Evolutionary conservation across 35 echinoderm and acorn worm genomes (phyloP), one percentile per base, ranked within the genome.

Genomic region (Amphiura filiformis): DNA sequence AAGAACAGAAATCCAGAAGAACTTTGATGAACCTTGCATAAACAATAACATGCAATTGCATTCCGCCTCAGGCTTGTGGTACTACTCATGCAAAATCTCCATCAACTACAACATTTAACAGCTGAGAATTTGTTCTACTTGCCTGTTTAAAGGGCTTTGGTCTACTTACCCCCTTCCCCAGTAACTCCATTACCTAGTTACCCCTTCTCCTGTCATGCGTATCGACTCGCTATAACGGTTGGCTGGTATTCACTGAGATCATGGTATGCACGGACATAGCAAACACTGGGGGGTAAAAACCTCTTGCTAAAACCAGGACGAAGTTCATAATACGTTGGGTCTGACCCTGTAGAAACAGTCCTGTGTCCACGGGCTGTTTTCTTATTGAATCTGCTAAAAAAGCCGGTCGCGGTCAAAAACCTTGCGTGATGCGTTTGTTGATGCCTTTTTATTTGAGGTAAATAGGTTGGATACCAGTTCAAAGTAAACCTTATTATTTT

Each of bases 331-430:
- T 26, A 70, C 61, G 61, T 70, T n/a, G 26, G 61, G 28, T 70
- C 28, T 70, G 2, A 18, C 61, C 61, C 61, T 23, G 4, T 70
- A 30, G 61, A 4, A 70, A 70, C 17, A 26, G 7, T 70, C 61
- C 15, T 23, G 61, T 70, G 28, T 70, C 61, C 28, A 30, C 61
- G 28, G 61, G 61, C 61, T 70, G 61, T 70, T 70, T 70, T 70
- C 61, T 70, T 70, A 70, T 70, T 70, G 61, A 5, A 70, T 70
- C 61, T 18, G 17, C 1, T 15, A 18, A 18, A 70, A 70, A 70
- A 13, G 61, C 26, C 61, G 61, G 61, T 70, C 61, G 61, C 61
- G 61, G 61, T 70, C 61, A 70, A 70, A 70, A 70, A 70, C 61
- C 41, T 47, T 9, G 4, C 5, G 41, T 47, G 41, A 47, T 47